Evolutionary conservation across 2,113 vertebrate species (phyloP).

Genomic region (Ifrita kowaldi): DNA sequence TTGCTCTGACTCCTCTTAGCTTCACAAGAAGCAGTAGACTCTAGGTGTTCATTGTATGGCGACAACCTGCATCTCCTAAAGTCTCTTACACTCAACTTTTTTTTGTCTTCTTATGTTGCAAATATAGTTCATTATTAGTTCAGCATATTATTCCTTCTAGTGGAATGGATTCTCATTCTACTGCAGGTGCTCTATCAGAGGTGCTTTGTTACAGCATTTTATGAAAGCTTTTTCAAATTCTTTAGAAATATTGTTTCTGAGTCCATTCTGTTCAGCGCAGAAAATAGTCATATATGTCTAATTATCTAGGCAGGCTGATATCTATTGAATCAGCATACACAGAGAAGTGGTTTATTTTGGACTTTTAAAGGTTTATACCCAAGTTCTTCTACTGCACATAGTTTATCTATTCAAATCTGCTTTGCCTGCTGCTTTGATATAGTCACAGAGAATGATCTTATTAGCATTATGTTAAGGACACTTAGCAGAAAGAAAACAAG

Average conservation of each 20-base stretch:
- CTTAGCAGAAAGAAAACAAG: not conserved
- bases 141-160: not conserved
- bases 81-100: not conserved
- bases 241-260: not conserved
- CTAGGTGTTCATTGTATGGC: not conserved
- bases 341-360: not conserved
- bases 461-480: not conserved
- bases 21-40: not conserved
- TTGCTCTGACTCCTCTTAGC: not conserved
- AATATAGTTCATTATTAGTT: not conserved
- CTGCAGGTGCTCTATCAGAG: not conserved
- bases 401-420: conserved; percentile 1
- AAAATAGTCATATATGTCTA: not conserved
- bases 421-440: not conserved
- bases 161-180: not conserved
- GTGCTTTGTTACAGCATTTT: not conserved
- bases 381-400: not conserved
- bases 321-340: not conserved
- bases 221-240: not conserved
- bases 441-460: not conserved
- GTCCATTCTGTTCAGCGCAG: not conserved
- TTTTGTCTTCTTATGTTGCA: not conserved
- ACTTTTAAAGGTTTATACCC: not conserved
- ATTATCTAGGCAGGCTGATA: not conserved
- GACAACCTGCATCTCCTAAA: not conserved